Base-by-base conservation (phyloP, 2,888 invertebrate species). In the Mellilla xanthometata region DNA sequence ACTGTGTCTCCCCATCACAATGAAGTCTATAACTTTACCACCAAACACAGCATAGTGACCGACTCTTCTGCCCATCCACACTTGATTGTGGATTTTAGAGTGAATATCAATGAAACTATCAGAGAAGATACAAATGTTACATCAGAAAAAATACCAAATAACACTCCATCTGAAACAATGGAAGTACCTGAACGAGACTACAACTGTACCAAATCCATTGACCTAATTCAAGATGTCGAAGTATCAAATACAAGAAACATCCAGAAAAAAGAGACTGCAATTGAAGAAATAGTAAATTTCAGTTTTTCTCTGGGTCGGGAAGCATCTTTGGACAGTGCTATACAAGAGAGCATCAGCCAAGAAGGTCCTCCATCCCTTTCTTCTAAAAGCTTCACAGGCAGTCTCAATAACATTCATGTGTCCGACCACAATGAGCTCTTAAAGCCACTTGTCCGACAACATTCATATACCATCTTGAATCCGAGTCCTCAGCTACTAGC, bases 401-500 rank as follows among this genome's bases (percentile, higher is more conserved):
- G 90, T n/a, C 70, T 90, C 0, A 81, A 82, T 52, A 78, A 90
- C 51, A 70, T 90, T 36, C 77, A 86, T 42, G 79, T 81, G 5
- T 76, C 76, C 54, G 49, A 65, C 2, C 83, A 74, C 56, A 74
- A 67, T 1, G 49, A 67, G 1, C 62, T 70, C 42, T 50, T 48
- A 8, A 43, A 42, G 33, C 78, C 88, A 55, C 73, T 95, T 41
- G 87, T 93, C 7, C 90, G 96, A 36, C 94, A 95, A 64, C 93
- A 94, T 50, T 96, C 96, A 0, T 96, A 96, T 65, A 94, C 95
- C 0, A 76, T 96, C 32, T 93, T 95, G 0, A 87, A 91, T 12
- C 96, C 96, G 0, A 95, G 96, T 65, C 95, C 95, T 0, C 92
- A 93, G 52, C 88, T 96, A 5, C 68, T 94, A 12, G 93, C 93